phyloP scores from a whole-genome alignment of 1,140 invertebrate species.

The Homalodisca vitripennis region DNA sequence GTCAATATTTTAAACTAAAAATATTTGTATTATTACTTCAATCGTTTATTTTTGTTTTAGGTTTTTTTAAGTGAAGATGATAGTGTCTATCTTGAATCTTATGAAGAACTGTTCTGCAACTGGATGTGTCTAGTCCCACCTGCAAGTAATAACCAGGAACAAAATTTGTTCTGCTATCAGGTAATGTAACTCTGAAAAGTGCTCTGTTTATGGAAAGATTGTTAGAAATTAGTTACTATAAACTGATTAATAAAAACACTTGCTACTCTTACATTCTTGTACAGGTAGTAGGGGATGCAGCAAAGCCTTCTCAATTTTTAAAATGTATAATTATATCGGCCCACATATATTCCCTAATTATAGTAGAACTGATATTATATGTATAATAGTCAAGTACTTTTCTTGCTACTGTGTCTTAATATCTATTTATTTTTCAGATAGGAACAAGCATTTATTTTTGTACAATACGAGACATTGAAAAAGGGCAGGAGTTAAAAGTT shows the following conservation, averaged over 20 bases:
- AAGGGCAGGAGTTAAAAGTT: conserved; percentile 7
- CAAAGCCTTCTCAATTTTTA: too few relatives aligned
- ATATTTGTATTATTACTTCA: neutral
- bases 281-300: too few relatives aligned
- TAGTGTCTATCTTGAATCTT: conserved; percentile 8
- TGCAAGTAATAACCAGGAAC: neutral
- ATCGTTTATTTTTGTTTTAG: neutral
- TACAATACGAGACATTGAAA: neutral
- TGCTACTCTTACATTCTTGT: too few relatives aligned
- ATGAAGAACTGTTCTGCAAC: conserved; percentile 21
- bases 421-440: neutral
- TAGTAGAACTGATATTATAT: too few relatives aligned
- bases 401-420: too few relatives aligned
- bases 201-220: too few relatives aligned
- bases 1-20: neutral
- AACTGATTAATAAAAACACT: too few relatives aligned
- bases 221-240: too few relatives aligned
- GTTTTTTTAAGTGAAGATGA: conserved; percentile 8
- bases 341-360: too few relatives aligned
- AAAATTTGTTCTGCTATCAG: conserved; percentile 9
- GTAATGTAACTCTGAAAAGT: too few relatives aligned
- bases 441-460: conserved; percentile 11
- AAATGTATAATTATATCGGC: too few relatives aligned
- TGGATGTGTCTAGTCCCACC: conserved; percentile 15
- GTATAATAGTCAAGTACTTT: too few relatives aligned